Evolutionary conservation across 2,888 invertebrate genomes (phyloP), one percentile per base, ranked within the genome.

Genomic region (Ernsta delagoae): DNA sequence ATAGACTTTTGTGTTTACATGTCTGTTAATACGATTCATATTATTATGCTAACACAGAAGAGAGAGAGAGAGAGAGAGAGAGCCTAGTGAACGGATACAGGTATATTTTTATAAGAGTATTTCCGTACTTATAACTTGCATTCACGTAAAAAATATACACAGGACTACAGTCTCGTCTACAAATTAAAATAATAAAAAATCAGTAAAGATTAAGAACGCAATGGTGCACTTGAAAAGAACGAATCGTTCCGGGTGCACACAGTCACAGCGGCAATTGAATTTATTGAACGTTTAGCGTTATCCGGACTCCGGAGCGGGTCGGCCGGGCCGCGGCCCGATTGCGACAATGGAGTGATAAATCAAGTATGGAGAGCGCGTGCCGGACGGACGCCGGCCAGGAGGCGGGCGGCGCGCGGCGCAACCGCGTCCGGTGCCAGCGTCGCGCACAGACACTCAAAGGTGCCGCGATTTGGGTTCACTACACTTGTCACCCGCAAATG

Each of bases 331-430:
- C 87, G n/a, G n/a, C 82, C 87, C 67, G 53, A 24, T 56, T 36
- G 83, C 83, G 88, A 92, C 92, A 92, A 92, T 92, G 88, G 90
- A 90, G 88, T 88, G 88, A 92, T 92, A 92, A 92, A 92, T 92
- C 92, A 92, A 87, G 92, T 89, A 90, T 91, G 92, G 87, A 85
- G 79, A 85, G 88, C 92, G 90, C 89, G 90, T 91, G 90, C 90
- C 66, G 66, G 66, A 65, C 66, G 78, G 76, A 24, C 24, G 24
- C 24, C 24, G 24, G 24, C 24, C 24, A 3, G 24, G 77, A 73
- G 76, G 73, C 75, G 77, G 75, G 45, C n/a, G n/a, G n/a, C 16
- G 50, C 50, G 50, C 16, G 70, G 74, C 61, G 61, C 77, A 77
- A 77, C 77, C 78, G 78, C 77, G 71, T 73, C 73, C 72, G 62